Base-by-base conservation (phyloP, 2,797 vertebrate species). In the Tympanoctomys barrerae region DNA sequence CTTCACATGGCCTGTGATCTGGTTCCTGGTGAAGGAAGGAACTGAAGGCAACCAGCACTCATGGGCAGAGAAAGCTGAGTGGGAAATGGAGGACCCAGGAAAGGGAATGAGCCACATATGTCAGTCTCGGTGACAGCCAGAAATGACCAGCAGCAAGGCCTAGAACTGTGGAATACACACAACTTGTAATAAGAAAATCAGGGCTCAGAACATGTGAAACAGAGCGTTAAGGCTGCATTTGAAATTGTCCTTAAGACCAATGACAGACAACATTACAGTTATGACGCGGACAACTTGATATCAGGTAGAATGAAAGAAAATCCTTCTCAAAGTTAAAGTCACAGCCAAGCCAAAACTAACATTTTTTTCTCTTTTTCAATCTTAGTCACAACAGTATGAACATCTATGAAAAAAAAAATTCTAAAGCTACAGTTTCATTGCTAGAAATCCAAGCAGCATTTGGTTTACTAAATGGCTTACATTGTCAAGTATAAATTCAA, bases 81-180 rank as follows among this genome's bases (percentile, higher is more conserved):
- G 59, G 82, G 95, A 86, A 64, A 68, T 77, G 81, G 77, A 94
- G 96, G 39, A 49, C 26, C 31, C 36, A 46, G 39, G 46, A 85
- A 49, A 71, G 13, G 4, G 52, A 54, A 7, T 31, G 19, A 36
- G 86, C 93, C 92, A 87, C 9, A 42, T 68, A 96, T 93, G 95
- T 87, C 89, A 96, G 95, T 96, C 94, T 71, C 96, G 54, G 70
- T 94, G 84, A 90, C 84, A 96, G 91, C 89, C 79, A 87, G 42
- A 78, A 96, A 54, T 0, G 1, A 97, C 68, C 77, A 89, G 82
- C 77, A 68, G 64, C 68, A 78, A 92, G 91, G 66, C 91, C 61
- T 81, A 68, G 84, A 91, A 81, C 66, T 84, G 78, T 90, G 54
- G 93, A 97, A 93, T 97, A 94, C 62, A 73, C 33, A 14, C 94